phyloP scores from a whole-genome alignment of 2,113 vertebrate genomes.

The Carollia perspicillata region DNA sequence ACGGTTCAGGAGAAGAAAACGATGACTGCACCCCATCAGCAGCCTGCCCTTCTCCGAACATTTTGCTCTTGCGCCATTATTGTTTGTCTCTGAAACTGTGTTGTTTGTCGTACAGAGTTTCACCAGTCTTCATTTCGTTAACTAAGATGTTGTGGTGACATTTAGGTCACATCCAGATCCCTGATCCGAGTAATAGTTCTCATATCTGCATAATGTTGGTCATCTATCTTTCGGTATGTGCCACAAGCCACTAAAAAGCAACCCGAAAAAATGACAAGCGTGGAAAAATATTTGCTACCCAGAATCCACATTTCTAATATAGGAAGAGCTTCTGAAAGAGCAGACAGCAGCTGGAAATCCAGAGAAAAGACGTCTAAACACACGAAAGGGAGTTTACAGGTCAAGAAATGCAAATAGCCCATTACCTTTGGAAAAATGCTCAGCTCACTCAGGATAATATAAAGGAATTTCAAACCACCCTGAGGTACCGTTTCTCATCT shows the following conservation, averaged over 20 bases:
- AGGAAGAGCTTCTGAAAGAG: neutral
- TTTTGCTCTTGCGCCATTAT: neutral
- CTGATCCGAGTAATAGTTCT: neutral
- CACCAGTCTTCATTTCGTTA: neutral
- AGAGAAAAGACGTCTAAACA: neutral
- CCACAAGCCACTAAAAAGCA: neutral
- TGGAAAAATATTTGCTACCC: neutral
- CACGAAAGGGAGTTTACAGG: neutral
- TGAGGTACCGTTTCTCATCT: neutral
- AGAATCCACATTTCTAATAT: neutral
- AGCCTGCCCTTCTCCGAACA: neutral
- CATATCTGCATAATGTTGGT: neutral
- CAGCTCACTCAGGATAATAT: neutral
- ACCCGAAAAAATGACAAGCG: neutral
- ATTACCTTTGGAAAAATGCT: neutral
- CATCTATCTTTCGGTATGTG: neutral
- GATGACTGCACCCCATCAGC: neutral
- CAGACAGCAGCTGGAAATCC: neutral
- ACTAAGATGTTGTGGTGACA: neutral
- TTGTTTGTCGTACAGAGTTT: neutral
- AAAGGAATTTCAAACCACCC: neutral
- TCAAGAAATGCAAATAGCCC: neutral
- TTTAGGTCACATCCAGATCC: neutral
- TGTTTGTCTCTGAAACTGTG: neutral
- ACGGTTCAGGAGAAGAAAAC: neutral